Conservation (phyloP, 2,113 vertebrate genomes). For the Melierax canorus region DNA sequence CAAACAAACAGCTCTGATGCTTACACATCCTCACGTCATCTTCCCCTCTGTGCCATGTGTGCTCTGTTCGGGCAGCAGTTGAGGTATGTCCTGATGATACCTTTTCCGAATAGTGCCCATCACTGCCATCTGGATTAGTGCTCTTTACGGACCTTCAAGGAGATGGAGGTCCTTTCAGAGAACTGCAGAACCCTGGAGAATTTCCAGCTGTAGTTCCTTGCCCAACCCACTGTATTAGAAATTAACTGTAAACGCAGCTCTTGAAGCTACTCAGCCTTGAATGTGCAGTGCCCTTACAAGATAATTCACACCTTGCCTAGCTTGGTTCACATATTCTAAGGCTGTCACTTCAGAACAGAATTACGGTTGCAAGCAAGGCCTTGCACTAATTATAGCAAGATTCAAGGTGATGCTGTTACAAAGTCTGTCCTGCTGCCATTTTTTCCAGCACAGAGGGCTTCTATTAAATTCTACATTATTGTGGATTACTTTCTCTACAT, state of each 20-base stretch:
- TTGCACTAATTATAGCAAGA: not conserved
- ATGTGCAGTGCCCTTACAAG: not conserved
- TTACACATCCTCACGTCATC: not conserved
- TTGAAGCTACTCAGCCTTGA: not conserved
- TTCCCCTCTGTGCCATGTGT: not conserved
- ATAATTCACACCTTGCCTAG: not conserved
- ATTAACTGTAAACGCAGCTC: not conserved
- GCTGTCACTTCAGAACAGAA: not conserved
- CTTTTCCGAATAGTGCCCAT: not conserved
- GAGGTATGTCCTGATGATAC: not conserved
- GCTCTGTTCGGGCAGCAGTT: not conserved
- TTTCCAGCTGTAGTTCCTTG: slow-evolving; percentile 71
- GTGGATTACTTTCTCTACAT: not conserved
- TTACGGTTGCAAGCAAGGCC: not conserved
- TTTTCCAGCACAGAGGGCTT: not conserved
- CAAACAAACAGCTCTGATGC: not conserved
- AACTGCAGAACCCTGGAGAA: slow-evolving; percentile 74
- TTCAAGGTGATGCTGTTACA: not conserved
- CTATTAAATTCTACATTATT: not conserved
- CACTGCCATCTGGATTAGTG: not conserved
- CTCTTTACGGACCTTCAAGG: slow-evolving; percentile 48
- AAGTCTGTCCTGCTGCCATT: not conserved
- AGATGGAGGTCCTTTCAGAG: slow-evolving; percentile 75
- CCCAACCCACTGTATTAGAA: slow-evolving; percentile 60
- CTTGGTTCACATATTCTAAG: not conserved